Percentiles rank a stretch among this genome's conserved stretches.
Evolutionary conservation across 2,888 invertebrate species (phyloP).

Genomic region (Digitonthophagus gazella): DNA sequence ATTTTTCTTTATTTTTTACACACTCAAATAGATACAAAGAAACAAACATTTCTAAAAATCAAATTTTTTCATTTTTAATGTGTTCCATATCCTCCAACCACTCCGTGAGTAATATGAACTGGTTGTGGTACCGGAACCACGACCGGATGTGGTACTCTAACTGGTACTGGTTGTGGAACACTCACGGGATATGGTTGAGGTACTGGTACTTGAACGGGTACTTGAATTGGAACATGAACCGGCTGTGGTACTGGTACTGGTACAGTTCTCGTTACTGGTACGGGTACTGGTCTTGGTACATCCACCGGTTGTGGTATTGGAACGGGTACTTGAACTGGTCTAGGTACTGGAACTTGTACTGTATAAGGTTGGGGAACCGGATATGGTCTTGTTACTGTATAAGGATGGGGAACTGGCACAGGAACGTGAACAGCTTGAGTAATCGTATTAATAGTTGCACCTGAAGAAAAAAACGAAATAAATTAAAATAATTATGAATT

Average conservation of each 20-base stretch:
- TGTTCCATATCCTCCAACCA: slow-evolving; percentile 33
- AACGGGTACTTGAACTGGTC: slow-evolving; percentile 54
- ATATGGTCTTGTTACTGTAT: slow-evolving; percentile 52
- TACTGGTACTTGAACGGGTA: slow-evolving; percentile 50
- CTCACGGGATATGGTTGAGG: slow-evolving; percentile 59
- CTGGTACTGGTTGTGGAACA: slow-evolving; percentile 54
- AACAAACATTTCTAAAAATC: background rate
- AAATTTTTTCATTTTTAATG: background rate
- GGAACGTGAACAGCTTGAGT: slow-evolving; percentile 46
- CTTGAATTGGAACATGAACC: slow-evolving; percentile 46
- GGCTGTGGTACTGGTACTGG: slow-evolving; percentile 49
- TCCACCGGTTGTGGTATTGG: slow-evolving; percentile 56
- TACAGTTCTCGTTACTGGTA: slow-evolving; percentile 46
- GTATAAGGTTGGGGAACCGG: slow-evolving; percentile 57
- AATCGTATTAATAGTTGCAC: slow-evolving; percentile 45
- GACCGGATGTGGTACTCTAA: slow-evolving; percentile 52
- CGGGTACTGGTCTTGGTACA: slow-evolving; percentile 47
- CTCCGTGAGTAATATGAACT: slow-evolving; percentile 43
- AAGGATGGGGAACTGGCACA: slow-evolving; percentile 47
- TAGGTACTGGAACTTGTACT: slow-evolving; percentile 54
- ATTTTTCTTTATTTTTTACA: background rate
- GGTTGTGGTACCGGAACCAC: slow-evolving; percentile 58
- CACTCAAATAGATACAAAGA: background rate
- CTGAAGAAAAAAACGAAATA: too few species aligned
- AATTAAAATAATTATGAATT: too few species aligned